These are phyloP conservation scores for Bilobella aurantiaca DNA, from an alignment of 1,140 invertebrate genomes.

Conservation along the genomic window DNA sequence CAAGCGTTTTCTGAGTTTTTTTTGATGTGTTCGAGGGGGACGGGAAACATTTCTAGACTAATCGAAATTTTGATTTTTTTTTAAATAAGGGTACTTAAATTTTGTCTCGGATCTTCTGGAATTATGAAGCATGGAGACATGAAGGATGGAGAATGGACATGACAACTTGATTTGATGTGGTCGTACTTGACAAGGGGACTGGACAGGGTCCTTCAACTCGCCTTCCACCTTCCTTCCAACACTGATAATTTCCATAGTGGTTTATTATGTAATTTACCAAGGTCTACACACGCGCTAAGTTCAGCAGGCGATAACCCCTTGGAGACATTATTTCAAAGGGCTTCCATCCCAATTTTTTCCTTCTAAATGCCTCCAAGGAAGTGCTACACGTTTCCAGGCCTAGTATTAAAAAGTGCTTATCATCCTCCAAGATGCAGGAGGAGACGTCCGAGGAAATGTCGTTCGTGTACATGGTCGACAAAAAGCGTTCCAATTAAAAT, in stretches of 20 bases:
- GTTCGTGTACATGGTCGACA: neutral
- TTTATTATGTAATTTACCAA: conserved; percentile 9
- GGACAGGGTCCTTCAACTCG: neutral
- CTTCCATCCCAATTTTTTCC: neutral
- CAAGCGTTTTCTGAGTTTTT: too few relatives aligned
- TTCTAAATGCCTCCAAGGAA: neutral
- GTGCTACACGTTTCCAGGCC: neutral
- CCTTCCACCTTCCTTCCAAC: neutral
- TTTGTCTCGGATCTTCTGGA: too few relatives aligned
- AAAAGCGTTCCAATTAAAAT: neutral
- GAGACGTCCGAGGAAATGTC: neutral
- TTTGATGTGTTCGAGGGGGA: too few relatives aligned
- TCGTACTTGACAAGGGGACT: neutral
- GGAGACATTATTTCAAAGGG: neutral
- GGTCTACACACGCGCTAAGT: conserved; percentile 2
- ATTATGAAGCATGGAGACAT: too few relatives aligned
- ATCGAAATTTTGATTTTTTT: too few relatives aligned
- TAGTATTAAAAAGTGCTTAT: neutral
- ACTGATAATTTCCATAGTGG: conserved; percentile 5
- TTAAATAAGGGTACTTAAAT: too few relatives aligned
- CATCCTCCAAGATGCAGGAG: neutral
- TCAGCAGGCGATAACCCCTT: neutral
- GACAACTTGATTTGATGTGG: conserved; percentile 9
- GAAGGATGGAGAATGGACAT: neutral
- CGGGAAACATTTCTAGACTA: too few relatives aligned